Base-by-base conservation (phyloP, 2,888 invertebrate genomes). In the Oasisia sp. region DNA sequence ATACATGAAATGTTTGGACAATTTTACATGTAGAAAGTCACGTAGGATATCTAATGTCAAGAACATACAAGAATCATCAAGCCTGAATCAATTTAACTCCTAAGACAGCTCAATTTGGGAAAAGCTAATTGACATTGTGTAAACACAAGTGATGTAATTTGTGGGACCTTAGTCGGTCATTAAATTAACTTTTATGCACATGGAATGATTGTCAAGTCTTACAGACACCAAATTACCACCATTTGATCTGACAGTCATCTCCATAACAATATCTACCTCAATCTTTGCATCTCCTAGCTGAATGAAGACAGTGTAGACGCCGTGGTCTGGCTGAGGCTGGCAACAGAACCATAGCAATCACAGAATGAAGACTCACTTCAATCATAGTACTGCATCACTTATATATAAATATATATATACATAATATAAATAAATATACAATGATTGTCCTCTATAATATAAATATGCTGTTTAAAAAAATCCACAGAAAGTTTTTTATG, bases 271-370 rank as follows among this genome's bases (percentile, higher is more conserved):
- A 19, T 93, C 91, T 93, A 96, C 96, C 95, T 97, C 97, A 91
- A 97, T 96, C 95, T 97, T 97, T 7, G 97, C 97, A 94, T 97
- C 97, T 90, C 97, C 97, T 32, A 97, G 95, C 92, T 97, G 96
- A n/a, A 97, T 97, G 96, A 97, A 97, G 14, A 97, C 97, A 9
- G 97, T 97, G 92, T 97, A 97, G 2, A 97, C 97, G 12, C 97
- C 97, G 96, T 97, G 97, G 14, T 97, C 97, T 32, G 97, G 97
- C 93, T 97, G 96, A 50, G 97, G 95, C 96, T 97, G 44, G 1
- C 32, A 92, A 92, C n/a, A 45, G 32, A 92, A 32, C 32, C 32
- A 32, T 2, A 19, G 45, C 74, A 56, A 38, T 38, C 38, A 38
- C 38, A 50, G 50, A 50, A 14, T 50, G 50, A 50, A 50, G 14